Base-by-base conservation (phyloP, 2,888 invertebrate species). In the Aspidiotus destructor region DNA sequence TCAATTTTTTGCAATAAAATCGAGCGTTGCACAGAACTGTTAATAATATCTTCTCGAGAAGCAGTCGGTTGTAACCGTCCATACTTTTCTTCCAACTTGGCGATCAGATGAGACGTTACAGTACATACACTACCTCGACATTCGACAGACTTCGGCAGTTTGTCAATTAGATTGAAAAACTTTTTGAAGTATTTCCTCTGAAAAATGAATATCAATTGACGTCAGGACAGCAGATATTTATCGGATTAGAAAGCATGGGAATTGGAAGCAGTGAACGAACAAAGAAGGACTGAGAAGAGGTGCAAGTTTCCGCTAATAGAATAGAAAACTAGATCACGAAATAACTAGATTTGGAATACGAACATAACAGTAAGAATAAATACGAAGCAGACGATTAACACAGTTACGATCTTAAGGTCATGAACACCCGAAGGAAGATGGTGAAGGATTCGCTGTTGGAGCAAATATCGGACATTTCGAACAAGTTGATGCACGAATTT, bases 41-140 rank as follows among this genome's bases (percentile, higher is more conserved):
- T 86, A 76, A 85, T 90, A n/a, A 84, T 82, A 70, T 83, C 83
- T 72, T 83, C 83, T 68, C 86, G 85, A 71, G 86, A 83, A 72
- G 85, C 81, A 70, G 84, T 80, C 1, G 89, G 86, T 53, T 80
- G 79, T 73, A 86, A 77, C 60, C 89, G 83, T 1, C 90, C 90
- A 76, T 84, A 86, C 74, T 84, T 84, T 75, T 85, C 83, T 77
- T 89, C 89, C 73, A 91, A 86, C 70, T 85, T 84, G 77, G 85
- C 83, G 68, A 84, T 83, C 71, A 85, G 77, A 74, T 78, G 77
- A 73, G 77, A 75, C 70, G 79, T 77, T 71, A 80, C 78, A 73
- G 78, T 77, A 70, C 77, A 76, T 64, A 78, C 77, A 60, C 78
- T 79, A 70, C 77, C 77, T 72, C 78, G 78, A 73, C 77, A 78